phyloP scores from a whole-genome alignment of 2,797 vertebrate genomes.

The Silurus lanzhouensis region DNA sequence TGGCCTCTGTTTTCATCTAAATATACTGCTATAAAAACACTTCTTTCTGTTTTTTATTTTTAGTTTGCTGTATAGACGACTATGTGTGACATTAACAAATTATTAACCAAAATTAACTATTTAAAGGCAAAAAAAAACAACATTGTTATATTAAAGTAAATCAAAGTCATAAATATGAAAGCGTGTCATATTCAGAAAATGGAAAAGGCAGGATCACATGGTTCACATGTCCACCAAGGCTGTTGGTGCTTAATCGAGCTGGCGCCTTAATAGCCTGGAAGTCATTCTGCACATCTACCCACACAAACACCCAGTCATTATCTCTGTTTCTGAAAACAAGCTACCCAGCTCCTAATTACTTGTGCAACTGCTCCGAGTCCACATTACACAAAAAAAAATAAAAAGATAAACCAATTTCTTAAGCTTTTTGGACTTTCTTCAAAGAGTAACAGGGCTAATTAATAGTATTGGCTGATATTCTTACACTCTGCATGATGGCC shows the following conservation, averaged over 20 bases:
- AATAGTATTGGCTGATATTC: not conserved
- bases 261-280: conserved; percentile 31
- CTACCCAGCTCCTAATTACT: conserved; percentile 28
- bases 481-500: not conserved
- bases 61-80: not conserved
- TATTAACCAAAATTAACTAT: not conserved
- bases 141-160: not conserved
- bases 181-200: not conserved
- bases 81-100: not conserved
- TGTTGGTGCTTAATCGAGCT: conserved; percentile 18
- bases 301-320: conserved; percentile 49
- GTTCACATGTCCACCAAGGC: conserved; percentile 9
- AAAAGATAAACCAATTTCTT: too few relatives aligned
- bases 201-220: not conserved
- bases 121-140: not conserved
- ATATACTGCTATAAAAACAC: not conserved
- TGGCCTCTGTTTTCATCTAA: not conserved
- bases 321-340: conserved; percentile 28
- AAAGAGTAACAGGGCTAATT: not conserved
- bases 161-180: not conserved
- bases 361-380: conserved; percentile 6
- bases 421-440: not conserved
- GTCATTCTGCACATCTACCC: conserved; percentile 29
- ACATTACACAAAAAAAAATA: too few relatives aligned
- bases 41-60: not conserved